phyloP scores from a whole-genome alignment of 2,113 vertebrate species.

The Ailurus styani region DNA sequence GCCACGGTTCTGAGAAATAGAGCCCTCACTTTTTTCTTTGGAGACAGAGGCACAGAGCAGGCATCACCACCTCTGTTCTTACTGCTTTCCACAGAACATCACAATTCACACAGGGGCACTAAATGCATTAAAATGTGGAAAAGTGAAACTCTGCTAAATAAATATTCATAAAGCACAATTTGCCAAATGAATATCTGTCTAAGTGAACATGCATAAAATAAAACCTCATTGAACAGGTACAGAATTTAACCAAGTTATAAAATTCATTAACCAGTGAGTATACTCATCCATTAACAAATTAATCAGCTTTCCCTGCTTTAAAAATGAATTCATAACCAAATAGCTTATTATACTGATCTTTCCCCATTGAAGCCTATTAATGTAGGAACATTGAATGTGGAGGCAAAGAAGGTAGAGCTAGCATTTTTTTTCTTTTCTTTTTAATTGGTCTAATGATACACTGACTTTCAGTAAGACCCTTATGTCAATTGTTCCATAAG shows the following conservation, averaged over 20 bases:
- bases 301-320: conserved; percentile 11
- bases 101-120: background rate
- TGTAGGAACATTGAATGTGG: background rate
- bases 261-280: conserved; percentile 39
- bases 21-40: background rate
- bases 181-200: conserved; percentile 27
- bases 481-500: background rate
- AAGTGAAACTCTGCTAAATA: conserved; percentile 15
- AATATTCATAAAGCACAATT: conserved; percentile 44
- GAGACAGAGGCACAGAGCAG: background rate
- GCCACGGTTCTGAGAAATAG: background rate
- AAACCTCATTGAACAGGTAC: conserved; percentile 32
- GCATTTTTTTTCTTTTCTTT: background rate
- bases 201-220: background rate
- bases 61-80: background rate
- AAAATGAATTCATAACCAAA: conserved; percentile 21
- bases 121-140: background rate
- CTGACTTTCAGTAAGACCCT: background rate
- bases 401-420: background rate
- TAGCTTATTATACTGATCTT: background rate
- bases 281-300: conserved; percentile 35
- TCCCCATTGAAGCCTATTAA: background rate
- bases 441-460: background rate
- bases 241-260: conserved; percentile 39
- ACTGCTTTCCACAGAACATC: background rate